These are phyloP conservation scores for Sebastes itinus DNA, from an alignment of 2,797 vertebrate species.

Conservation along the genomic window DNA sequence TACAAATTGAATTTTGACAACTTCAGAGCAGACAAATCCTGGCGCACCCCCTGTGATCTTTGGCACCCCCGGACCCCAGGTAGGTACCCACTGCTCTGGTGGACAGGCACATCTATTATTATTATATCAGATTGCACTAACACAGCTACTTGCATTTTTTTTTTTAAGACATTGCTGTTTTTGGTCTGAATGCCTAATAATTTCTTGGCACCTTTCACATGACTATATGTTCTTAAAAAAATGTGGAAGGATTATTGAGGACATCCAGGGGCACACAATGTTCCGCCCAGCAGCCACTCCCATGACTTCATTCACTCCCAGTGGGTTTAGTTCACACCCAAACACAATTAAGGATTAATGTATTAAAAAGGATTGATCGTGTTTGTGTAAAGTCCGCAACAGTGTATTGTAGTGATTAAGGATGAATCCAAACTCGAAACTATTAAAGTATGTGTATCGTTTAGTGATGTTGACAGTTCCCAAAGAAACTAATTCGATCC, in stretches of 20 bases:
- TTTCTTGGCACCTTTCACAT: constrained; percentile 7
- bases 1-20: too few relatives aligned
- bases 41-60: too few relatives aligned
- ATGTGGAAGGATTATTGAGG: constrained; percentile 27
- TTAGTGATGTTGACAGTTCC: constrained; percentile 59
- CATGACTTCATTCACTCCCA: constrained; percentile 66
- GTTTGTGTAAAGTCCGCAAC: constrained; percentile 33
- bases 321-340: constrained; percentile 45
- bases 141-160: neutral
- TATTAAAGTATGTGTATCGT: constrained; percentile 25
- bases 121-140: too few relatives aligned
- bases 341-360: constrained; percentile 46
- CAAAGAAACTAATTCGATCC: constrained; percentile 61
- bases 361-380: constrained; percentile 31
- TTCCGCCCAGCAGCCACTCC: constrained; percentile 53
- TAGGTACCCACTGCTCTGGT: too few relatives aligned
- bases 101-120: too few relatives aligned
- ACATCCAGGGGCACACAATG: constrained; percentile 28
- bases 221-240: constrained; percentile 4
- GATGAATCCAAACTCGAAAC: constrained; percentile 33
- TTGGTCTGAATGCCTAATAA: neutral
- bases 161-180: neutral
- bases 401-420: constrained; percentile 33
- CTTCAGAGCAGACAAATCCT: too few relatives aligned
- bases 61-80: rapidly evolving